These are phyloP conservation scores for Dissostichus mawsoni DNA, from an alignment of 2,113 vertebrate species.

Conservation along the genomic window DNA sequence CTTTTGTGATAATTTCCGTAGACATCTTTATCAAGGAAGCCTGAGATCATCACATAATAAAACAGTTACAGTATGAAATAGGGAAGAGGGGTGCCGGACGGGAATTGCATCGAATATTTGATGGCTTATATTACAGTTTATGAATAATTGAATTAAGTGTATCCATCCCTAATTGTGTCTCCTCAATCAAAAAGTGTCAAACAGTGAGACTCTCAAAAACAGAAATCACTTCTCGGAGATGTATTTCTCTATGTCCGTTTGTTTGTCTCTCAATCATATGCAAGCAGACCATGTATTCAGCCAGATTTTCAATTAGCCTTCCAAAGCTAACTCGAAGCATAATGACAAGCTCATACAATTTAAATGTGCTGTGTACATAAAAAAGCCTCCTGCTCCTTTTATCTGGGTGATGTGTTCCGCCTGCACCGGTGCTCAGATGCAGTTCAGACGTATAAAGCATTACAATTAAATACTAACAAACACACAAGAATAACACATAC, in stretches of 20 bases:
- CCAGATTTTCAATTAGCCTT: constrained; percentile 69
- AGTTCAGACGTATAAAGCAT: constrained; percentile 67
- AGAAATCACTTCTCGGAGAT: constrained; percentile 5
- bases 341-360: constrained; percentile 77
- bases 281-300: constrained; percentile 45
- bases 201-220: neutral
- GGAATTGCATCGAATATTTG: constrained; percentile 25
- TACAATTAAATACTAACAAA: constrained; percentile 50
- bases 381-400: constrained; percentile 65
- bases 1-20: constrained; percentile 64
- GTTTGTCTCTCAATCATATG: constrained; percentile 13
- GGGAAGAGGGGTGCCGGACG: neutral
- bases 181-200: constrained; percentile 8
- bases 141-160: constrained; percentile 5
- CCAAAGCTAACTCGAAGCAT: constrained; percentile 59
- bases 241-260: constrained; percentile 1
- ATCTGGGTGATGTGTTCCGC: constrained; percentile 60
- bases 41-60: constrained; percentile 36
- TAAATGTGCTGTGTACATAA: constrained; percentile 67
- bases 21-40: constrained; percentile 62
- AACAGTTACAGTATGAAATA: constrained; percentile 19
- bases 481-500: constrained; percentile 10
- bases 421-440: constrained; percentile 58
- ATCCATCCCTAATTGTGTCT: neutral
- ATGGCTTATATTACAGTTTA: constrained; percentile 3